Conservation (phyloP, 2,113 vertebrate species). For the Passerina amoena region DNA sequence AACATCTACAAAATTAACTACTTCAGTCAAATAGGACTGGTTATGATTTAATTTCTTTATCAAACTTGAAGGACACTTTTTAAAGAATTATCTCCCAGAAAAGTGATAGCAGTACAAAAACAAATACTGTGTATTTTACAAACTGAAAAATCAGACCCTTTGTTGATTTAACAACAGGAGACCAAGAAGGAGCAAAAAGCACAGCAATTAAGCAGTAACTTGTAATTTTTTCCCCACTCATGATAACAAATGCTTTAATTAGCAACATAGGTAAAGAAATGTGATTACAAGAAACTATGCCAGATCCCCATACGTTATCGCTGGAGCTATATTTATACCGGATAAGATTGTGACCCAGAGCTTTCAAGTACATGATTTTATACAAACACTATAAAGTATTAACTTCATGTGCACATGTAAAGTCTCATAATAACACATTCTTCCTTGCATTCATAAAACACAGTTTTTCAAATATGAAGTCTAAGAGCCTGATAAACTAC, state of each 20-base stretch:
- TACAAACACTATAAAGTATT: constrained; percentile 19
- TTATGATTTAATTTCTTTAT: not conserved
- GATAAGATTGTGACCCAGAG: constrained; percentile 41
- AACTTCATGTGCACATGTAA: not conserved
- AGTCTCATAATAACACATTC: not conserved
- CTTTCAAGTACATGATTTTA: constrained; percentile 35
- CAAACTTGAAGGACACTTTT: not conserved
- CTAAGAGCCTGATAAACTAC: not conserved
- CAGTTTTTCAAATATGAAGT: not conserved
- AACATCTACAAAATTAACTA: not conserved
- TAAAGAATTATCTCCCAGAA: not conserved
- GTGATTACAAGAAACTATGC: constrained; percentile 31
- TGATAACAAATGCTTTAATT: constrained; percentile 52
- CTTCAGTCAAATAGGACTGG: not conserved
- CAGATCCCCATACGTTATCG: constrained; percentile 29
- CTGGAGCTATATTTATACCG: constrained; percentile 47
- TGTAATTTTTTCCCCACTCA: constrained; percentile 8
- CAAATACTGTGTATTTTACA: not conserved
- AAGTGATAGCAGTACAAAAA: not conserved
- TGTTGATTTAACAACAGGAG: not conserved
- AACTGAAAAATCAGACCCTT: not conserved
- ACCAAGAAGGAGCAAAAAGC: not conserved
- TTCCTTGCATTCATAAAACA: not conserved
- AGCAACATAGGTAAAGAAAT: constrained; percentile 61
- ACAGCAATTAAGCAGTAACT: not conserved